Percentiles rank a stretch among this genome's conserved stretches.
Evolutionary conservation across 2,888 invertebrate genomes (phyloP).

Genomic region (Protodeltote pygarga): DNA sequence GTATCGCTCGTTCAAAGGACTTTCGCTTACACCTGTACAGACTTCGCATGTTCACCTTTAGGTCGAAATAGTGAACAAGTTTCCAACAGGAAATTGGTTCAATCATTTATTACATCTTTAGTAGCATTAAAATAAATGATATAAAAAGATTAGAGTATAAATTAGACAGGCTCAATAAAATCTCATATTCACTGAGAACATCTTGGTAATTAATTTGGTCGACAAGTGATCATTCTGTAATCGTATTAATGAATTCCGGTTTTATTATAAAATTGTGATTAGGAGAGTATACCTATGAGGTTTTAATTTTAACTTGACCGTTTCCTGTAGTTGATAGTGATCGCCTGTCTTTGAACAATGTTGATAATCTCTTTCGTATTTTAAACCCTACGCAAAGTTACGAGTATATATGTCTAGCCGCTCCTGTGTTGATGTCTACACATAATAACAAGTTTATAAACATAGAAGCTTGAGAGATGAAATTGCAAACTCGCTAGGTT

Average conservation of each 20-base stretch:
- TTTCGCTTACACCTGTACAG: slow-evolving; percentile 31
- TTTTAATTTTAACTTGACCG: slow-evolving; percentile 23
- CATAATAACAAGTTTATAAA: too few species aligned
- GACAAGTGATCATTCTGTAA: slow-evolving; percentile 50
- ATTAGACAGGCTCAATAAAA: slow-evolving; percentile 46
- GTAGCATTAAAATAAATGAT: slow-evolving; percentile 47
- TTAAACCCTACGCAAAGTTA: not conserved
- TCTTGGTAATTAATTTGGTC: slow-evolving; percentile 49
- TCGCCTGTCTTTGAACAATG: slow-evolving; percentile 10
- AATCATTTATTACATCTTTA: slow-evolving; percentile 49
- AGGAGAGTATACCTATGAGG: slow-evolving; percentile 29
- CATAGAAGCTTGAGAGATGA: too few species aligned
- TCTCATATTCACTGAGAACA: slow-evolving; percentile 50
- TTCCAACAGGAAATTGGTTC: slow-evolving; percentile 50
- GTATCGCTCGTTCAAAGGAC: slow-evolving; percentile 29
- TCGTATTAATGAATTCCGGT: slow-evolving; percentile 53
- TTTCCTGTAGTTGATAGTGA: slow-evolving; percentile 32
- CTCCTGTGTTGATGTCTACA: too few species aligned
- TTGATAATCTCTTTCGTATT: slow-evolving; percentile 1
- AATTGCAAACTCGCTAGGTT: too few species aligned
- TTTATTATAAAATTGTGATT: slow-evolving; percentile 43
- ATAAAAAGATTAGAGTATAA: slow-evolving; percentile 47
- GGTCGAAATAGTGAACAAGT: slow-evolving; percentile 33
- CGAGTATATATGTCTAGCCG: too few species aligned
- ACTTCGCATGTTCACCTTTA: slow-evolving; percentile 13